Evolutionary conservation across 2,888 invertebrate species (phyloP).

Genomic region (Erannis defoliaria): DNA sequence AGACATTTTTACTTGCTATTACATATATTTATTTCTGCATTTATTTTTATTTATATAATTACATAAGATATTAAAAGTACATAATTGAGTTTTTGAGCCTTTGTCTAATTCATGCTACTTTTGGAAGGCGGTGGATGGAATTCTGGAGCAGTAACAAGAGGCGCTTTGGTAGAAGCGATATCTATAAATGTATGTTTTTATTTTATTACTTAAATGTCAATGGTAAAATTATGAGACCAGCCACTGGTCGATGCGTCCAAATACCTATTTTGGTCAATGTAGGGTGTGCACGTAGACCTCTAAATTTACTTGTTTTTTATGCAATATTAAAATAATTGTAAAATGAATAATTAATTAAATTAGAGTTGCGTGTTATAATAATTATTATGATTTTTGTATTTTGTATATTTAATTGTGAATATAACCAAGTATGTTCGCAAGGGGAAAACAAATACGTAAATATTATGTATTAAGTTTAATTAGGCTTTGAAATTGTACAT

Average conservation of each 20-base stretch:
- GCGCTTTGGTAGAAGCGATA: no score
- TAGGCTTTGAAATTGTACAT: slow-evolving; percentile 39
- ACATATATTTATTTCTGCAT: no score
- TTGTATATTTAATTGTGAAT: slow-evolving; percentile 12
- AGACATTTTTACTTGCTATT: no score
- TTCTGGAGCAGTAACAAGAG: no score
- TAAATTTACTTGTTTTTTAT: not conserved
- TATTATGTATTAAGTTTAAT: slow-evolving; percentile 60
- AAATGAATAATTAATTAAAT: not conserved
- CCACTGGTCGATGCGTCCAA: not conserved
- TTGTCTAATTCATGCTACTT: no score
- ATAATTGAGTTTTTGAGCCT: no score
- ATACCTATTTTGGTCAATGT: not conserved
- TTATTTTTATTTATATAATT: no score
- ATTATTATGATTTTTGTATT: slow-evolving; percentile 1
- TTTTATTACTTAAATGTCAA: no score
- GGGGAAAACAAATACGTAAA: slow-evolving; percentile 85
- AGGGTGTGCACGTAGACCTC: not conserved
- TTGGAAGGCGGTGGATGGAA: no score
- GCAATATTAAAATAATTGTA: not conserved
- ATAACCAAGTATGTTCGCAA: slow-evolving; percentile 61
- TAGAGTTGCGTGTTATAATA: slow-evolving; percentile 2
- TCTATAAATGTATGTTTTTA: no score
- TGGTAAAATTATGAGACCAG: no score
- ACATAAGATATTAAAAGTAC: no score